Percentiles rank a stretch among this genome's conserved stretches.
Conservation (phyloP, 1,140 invertebrate species). For the Neodiprion fabricii region DNA sequence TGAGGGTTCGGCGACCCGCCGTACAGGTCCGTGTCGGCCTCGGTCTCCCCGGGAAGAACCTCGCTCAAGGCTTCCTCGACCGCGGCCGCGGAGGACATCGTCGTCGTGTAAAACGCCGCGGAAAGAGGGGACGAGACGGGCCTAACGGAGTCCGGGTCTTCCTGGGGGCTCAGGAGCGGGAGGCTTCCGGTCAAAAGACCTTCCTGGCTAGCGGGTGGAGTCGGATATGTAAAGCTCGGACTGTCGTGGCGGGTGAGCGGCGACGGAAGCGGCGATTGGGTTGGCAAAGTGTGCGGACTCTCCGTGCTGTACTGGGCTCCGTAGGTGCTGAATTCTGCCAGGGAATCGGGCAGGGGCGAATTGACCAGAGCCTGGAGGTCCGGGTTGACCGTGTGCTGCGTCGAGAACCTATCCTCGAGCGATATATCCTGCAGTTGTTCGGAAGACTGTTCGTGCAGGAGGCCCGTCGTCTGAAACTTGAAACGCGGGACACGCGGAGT, state of each 20-base stretch:
- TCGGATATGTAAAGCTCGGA: conserved; percentile 79
- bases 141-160: conserved; percentile 64
- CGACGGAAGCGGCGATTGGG: conserved; percentile 71
- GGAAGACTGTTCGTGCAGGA: conserved; percentile 67
- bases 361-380: conserved; percentile 77
- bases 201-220: conserved; percentile 83
- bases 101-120: conserved; percentile 84
- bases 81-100: conserved; percentile 83
- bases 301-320: conserved; percentile 60
- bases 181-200: conserved; percentile 64
- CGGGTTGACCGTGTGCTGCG: conserved; percentile 72
- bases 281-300: conserved; percentile 62
- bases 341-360: conserved; percentile 76
- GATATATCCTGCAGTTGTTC: conserved; percentile 74
- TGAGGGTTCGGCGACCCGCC: conserved; percentile 65
- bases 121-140: conserved; percentile 76
- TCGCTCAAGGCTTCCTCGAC: conserved; percentile 83
- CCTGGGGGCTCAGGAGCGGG: conserved; percentile 62
- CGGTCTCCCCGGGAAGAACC: conserved; percentile 77
- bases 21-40: conserved; percentile 68
- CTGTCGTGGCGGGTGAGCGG: conserved; percentile 67
- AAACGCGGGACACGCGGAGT: conserved; percentile 37
- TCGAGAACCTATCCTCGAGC: conserved; percentile 67
- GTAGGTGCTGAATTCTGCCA: conserved; percentile 82
- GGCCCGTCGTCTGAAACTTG: conserved; percentile 63